Conservation (phyloP, 2,113 vertebrate species). For the Ailuropoda melanoleuca region DNA sequence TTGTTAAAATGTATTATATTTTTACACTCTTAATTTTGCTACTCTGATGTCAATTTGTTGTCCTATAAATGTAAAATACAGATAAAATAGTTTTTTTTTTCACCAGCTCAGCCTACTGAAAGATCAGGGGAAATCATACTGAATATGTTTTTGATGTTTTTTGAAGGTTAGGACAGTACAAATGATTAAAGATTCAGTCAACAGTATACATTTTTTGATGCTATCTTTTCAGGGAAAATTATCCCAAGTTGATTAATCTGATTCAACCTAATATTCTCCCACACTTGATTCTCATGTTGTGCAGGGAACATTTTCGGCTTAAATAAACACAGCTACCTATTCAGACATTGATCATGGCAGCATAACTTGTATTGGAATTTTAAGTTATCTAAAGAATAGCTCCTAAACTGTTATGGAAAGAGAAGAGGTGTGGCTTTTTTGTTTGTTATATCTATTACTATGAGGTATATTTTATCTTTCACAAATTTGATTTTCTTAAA, state of each 20-base stretch:
- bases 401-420: not conserved
- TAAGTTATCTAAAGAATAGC: not conserved
- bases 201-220: not conserved
- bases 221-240: not conserved
- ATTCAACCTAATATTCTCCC: conserved; percentile 10
- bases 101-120: not conserved
- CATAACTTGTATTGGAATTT: not conserved
- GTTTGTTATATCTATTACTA: not conserved
- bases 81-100: not conserved
- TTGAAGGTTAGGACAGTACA: not conserved
- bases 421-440: not conserved
- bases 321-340: not conserved
- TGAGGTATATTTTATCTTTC: not conserved
- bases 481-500: not conserved
- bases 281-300: not conserved
- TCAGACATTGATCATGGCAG: not conserved
- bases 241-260: not conserved
- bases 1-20: not conserved
- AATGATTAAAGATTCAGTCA: conserved; percentile 22
- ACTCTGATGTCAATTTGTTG: not conserved
- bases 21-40: not conserved
- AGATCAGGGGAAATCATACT: not conserved
- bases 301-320: conserved; percentile 35
- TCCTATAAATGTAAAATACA: not conserved
- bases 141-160: not conserved